Base-by-base conservation (phyloP, 92 coral and sea anemone species). In the Pocillopora meandrina region DNA sequence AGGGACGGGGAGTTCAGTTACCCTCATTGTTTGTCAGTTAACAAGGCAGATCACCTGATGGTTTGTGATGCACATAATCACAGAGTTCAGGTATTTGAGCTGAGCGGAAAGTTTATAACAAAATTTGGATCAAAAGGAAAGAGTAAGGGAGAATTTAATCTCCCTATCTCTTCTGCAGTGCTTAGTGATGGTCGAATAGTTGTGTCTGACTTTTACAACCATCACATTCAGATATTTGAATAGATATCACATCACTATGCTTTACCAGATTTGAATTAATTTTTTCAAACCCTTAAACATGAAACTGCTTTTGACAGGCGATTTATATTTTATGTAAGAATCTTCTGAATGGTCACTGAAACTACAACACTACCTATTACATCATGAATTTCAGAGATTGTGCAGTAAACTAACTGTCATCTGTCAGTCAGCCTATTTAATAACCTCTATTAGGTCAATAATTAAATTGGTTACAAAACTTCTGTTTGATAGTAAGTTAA, bases 21-120 rank as follows among this genome's bases (percentile, higher is more conserved):
- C 12, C 72, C 72, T 67, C 2, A 12, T 2, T 67, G 47, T 42
- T 67, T 67, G 47, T 67, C 72, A 11, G 72, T 67, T 67, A 26
- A 67, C 42, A 67, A 67, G 35, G 72, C 72, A 67, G 72, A 34
- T 20, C 68, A 63, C n/a, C 68, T 63, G 31, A 10, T 67, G 47
- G 47, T 67, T 6, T 67, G 49, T 31, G 72, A 67, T 12, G 1
- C 0, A 0, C 0, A 9, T 3, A 67, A 67, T 31, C 72, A 67
- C 10, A 67, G 72, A 67, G 72, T 67, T 1, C 49, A 67, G 52
- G 72, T 67, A 17, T 67, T 67, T 11, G 47, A 67, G 15, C 72
- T 26, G 17, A 31, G 18, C 23, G 72, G 72, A 31, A 67, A 67
- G 49, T 67, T 67, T 67, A 26, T 33, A 14, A 26, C 72, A 23